Conservation (phyloP, 1,140 invertebrate species). For the Drosophila navojoa region DNA sequence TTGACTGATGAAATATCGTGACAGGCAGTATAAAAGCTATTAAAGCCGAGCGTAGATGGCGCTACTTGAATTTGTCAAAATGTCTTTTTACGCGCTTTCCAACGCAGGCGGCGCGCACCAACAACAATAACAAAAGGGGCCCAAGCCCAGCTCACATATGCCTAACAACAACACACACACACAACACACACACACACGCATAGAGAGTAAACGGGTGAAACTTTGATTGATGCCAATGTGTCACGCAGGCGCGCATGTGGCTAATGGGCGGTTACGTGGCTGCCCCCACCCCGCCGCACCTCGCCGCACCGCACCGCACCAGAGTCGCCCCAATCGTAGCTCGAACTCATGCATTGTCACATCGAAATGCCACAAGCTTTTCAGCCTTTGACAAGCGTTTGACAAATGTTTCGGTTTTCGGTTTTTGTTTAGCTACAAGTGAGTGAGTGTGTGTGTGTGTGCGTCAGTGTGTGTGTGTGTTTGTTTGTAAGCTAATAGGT, state of each 20-base stretch:
- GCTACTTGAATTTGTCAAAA: constrained; percentile 84
- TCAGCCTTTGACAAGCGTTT: constrained; percentile 68
- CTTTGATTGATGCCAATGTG: constrained; percentile 83
- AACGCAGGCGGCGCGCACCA: not conserved
- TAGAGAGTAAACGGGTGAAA: constrained; percentile 71
- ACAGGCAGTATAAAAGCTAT: constrained; percentile 82
- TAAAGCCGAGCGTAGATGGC: constrained; percentile 81
- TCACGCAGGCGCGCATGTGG: constrained; percentile 84
- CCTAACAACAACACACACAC: constrained; percentile 1
- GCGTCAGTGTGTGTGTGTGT: not conserved
- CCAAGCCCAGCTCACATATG: constrained; percentile 21
- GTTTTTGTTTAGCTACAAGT: constrained; percentile 27
- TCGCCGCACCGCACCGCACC: not conserved
- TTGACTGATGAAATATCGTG: constrained; percentile 83
- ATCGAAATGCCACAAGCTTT: constrained; percentile 42
- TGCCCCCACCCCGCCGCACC: not conserved
- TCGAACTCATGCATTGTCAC: constrained; percentile 31
- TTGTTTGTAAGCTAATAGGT: constrained; percentile 9
- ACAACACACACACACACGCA: not conserved
- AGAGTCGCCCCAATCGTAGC: not conserved
- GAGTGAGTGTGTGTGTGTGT: not conserved
- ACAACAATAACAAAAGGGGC: constrained; percentile 30
- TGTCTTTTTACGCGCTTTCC: constrained; percentile 73
- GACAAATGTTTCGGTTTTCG: constrained; percentile 73
- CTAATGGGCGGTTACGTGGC: constrained; percentile 72